phyloP scores from a whole-genome alignment of 2,113 vertebrate genomes.

The Campylomormyrus numenius region DNA sequence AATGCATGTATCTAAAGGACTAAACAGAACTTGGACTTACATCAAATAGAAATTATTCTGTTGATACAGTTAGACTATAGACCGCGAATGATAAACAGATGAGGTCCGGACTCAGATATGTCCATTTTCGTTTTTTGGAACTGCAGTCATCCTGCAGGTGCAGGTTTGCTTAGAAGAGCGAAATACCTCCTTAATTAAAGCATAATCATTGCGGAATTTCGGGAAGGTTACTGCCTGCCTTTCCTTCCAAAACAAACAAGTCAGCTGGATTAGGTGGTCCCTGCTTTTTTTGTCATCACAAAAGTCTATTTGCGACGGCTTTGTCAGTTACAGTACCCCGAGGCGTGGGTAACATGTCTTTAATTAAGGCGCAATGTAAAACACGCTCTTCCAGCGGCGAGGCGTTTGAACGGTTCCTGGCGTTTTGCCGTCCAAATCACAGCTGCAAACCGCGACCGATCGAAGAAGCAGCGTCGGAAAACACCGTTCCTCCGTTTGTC shows the following conservation, averaged over 20 bases:
- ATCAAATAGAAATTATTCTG: constrained; percentile 43
- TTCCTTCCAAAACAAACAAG: constrained; percentile 48
- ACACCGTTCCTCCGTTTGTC: background rate
- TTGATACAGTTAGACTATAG: constrained; percentile 58
- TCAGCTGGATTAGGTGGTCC: constrained; percentile 61
- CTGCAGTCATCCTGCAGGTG: constrained; percentile 61
- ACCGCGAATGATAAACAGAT: constrained; percentile 60
- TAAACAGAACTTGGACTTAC: constrained; percentile 26
- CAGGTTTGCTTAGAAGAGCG: constrained; percentile 36
- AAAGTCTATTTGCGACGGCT: constrained; percentile 47
- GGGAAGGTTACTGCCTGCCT: constrained; percentile 43
- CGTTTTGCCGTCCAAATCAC: constrained; percentile 49
- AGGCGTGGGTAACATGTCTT: constrained; percentile 41
- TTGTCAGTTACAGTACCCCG: constrained; percentile 44
- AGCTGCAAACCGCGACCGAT: constrained; percentile 7
- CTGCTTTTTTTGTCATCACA: constrained; percentile 55
- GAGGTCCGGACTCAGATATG: constrained; percentile 56
- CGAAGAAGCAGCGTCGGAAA: background rate
- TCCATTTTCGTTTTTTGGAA: constrained; percentile 53
- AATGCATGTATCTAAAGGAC: constrained; percentile 19
- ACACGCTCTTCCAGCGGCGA: constrained; percentile 41
- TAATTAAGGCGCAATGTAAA: constrained; percentile 59
- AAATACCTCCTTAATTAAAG: constrained; percentile 49
- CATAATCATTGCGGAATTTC: constrained; percentile 54
- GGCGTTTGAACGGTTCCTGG: constrained; percentile 45